Base-by-base conservation (phyloP, 2,888 invertebrate species). In the Ceramica pisi region DNA sequence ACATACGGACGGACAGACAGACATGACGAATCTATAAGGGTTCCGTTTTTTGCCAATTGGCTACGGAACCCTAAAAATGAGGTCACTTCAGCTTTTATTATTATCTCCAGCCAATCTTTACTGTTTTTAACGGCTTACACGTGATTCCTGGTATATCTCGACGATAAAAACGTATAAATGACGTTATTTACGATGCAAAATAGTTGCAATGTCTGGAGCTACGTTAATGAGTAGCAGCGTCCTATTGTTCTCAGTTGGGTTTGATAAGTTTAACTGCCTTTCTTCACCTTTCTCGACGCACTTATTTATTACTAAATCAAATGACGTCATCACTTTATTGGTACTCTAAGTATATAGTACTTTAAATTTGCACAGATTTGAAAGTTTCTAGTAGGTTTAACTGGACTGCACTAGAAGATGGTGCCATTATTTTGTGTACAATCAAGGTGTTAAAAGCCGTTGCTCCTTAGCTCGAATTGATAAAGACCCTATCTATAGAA, bases 151-250 rank as follows among this genome's bases (percentile, higher is more conserved):
- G 67, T 50, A 64, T 48, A 57, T 35, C 5, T 65, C 19, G 9
- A 5, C 16, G 16, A 60, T 68, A 67, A 55, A 51, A 23, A 62
- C 12, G 53, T 12, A 38, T 35, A 53, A 21, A 50, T 57, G 10
- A 57, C 64, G 14, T 53, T 55, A 59, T 55, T 67, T 44, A 71
- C 63, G 51, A 62, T n/a, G 77, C 8, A 35, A 62, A 55, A 38
- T 41, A 77, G 60, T 55, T 12, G 31, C 46, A 50, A 48, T 50
- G 23, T 71, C 23, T 14, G 7, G n/a, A 23, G 31, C 16, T 56
- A 53, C 53, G 55, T 63, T 51, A 55, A 64, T 65, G 26, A 38
- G n/a, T 31, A 21, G 38, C 50, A 61, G 8, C 46, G 46, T 57
- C 16, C 23, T 48, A 64, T 62, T 67, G 55, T 68, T 62, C 26